phyloP scores from a whole-genome alignment of 2,797 vertebrate genomes.

The Bufotes viridis region DNA sequence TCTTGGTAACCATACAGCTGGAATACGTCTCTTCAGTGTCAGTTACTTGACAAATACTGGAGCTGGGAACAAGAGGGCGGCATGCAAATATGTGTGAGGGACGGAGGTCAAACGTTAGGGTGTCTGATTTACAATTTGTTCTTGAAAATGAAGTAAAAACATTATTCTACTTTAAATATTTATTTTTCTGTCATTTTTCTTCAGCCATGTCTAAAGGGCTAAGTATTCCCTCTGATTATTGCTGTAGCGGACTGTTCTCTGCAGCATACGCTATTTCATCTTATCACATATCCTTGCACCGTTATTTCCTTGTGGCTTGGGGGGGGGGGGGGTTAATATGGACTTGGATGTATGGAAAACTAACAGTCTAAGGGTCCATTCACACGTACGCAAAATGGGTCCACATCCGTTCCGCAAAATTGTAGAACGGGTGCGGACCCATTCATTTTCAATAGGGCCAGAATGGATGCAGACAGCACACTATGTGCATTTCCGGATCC shows the following conservation, averaged over 20 bases:
- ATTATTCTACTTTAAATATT: slow-evolving; percentile 40
- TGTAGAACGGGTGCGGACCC: too few relatives aligned
- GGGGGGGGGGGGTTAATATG: too few relatives aligned
- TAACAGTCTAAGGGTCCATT: too few relatives aligned
- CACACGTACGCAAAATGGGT: too few relatives aligned
- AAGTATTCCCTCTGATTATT: slow-evolving; percentile 3
- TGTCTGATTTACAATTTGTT: slow-evolving; percentile 41
- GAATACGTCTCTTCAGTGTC: slow-evolving; percentile 28
- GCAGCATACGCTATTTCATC: not conserved
- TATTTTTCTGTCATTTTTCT: slow-evolving; percentile 50
- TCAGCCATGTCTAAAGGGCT: slow-evolving; percentile 22
- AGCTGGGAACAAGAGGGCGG: slow-evolving; percentile 28
- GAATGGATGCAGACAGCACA: too few relatives aligned
- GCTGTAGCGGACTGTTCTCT: not conserved
- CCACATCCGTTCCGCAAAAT: too few relatives aligned
- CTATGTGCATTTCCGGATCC: too few relatives aligned
- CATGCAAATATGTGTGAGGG: slow-evolving; percentile 44
- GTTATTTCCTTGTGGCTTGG: not conserved
- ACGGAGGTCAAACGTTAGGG: slow-evolving; percentile 40
- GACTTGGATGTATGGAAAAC: too few relatives aligned
- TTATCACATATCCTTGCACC: not conserved
- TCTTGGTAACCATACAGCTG: slow-evolving; percentile 39
- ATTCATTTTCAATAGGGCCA: too few relatives aligned
- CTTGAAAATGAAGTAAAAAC: slow-evolving; percentile 8
- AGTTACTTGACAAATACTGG: slow-evolving; percentile 30